Conservation (phyloP, 2,113 vertebrate genomes). For the Cisticola juncidis region DNA sequence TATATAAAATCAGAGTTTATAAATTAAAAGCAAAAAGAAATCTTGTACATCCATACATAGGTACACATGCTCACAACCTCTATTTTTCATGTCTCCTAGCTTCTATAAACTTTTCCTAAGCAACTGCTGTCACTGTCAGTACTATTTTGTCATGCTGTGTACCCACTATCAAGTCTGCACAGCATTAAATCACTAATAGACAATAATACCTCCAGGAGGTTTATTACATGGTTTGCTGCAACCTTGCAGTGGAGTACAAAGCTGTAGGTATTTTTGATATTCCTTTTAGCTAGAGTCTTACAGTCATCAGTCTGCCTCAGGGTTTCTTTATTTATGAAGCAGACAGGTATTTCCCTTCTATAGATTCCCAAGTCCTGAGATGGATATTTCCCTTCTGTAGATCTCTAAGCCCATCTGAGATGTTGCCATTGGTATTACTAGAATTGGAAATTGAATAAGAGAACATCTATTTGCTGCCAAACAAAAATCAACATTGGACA, state of each 20-base stretch:
- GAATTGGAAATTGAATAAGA: not conserved
- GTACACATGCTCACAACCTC: rapidly evolving
- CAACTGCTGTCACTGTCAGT: not conserved
- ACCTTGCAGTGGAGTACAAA: not conserved
- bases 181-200: not conserved
- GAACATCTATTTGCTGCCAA: not conserved
- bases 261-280: not conserved
- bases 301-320: not conserved
- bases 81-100: not conserved
- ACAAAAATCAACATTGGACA: not conserved
- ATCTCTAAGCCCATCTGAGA: not conserved
- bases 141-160: not conserved
- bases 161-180: not conserved
- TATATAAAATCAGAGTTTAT: not conserved
- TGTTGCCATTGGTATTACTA: not conserved
- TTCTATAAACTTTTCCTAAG: not conserved
- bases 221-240: not conserved
- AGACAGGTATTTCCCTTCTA: not conserved
- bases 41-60: not conserved
- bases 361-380: not conserved
- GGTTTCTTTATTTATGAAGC: not conserved
- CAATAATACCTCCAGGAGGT: not conserved
- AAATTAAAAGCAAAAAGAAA: not conserved
- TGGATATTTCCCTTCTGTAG: not conserved
- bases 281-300: not conserved